Conservation (phyloP, 2,888 invertebrate genomes). For the Drosophila cracens region DNA sequence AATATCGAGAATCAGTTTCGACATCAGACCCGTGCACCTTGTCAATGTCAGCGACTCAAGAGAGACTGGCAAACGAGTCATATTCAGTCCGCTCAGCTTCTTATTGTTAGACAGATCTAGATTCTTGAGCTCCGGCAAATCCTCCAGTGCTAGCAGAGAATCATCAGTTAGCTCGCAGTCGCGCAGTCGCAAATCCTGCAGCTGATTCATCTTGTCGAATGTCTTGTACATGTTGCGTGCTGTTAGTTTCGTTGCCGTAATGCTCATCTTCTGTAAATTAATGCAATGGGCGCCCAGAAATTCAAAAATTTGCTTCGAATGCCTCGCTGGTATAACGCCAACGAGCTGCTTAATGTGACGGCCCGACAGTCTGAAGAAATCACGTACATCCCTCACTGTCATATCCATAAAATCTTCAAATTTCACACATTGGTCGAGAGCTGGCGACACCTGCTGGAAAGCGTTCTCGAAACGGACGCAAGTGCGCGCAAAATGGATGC, state of each 20-base stretch:
- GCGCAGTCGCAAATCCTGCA: constrained; percentile 34
- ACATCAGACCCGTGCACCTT: constrained; percentile 7
- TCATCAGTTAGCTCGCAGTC: constrained; percentile 28
- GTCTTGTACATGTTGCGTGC: constrained; percentile 12
- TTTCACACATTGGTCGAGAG: constrained; percentile 33
- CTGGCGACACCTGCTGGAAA: constrained; percentile 40
- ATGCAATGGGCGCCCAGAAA: constrained; percentile 34
- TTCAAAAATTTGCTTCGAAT: constrained; percentile 26
- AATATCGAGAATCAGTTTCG: background rate
- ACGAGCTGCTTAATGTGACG: constrained; percentile 13
- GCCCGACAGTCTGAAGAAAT: constrained; percentile 63
- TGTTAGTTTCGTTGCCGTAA: constrained; percentile 11
- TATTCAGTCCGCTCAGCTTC: constrained; percentile 17
- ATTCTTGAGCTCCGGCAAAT: constrained; percentile 31
- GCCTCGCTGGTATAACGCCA: constrained; percentile 30
- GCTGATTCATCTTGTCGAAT: constrained; percentile 19
- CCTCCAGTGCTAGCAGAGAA: constrained; percentile 13
- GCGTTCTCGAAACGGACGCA: constrained; percentile 60
- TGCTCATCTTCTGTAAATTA: constrained; percentile 23
- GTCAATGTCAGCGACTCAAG: constrained; percentile 36
- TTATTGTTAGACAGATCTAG: constrained; percentile 44
- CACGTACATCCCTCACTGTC: constrained; percentile 65
- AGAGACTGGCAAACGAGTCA: constrained; percentile 14
- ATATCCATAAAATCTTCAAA: constrained; percentile 25
- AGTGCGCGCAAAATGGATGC: constrained; percentile 61